A percentile compares a stretch with the other conserved stretches of the same genome.
Evolutionary conservation across 2,888 invertebrate genomes (phyloP).

Genomic region (Chalcis sispes): DNA sequence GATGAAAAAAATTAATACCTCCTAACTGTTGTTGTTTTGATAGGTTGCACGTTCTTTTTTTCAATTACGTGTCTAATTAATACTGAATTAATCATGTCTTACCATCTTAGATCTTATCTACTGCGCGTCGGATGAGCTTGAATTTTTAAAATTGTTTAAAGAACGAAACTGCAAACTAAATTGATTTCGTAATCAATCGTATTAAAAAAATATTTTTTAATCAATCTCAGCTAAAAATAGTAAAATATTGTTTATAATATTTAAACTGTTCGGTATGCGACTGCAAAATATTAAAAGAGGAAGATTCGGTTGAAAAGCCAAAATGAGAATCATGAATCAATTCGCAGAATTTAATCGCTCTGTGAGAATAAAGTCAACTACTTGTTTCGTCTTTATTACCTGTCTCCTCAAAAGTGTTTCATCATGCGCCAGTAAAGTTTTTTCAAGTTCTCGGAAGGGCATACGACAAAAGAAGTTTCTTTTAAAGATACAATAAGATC

Average conservation of each 20-base stretch:
- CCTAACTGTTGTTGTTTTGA: constrained; percentile 1
- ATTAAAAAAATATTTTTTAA: background rate
- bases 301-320: background rate
- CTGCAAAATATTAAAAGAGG: no score
- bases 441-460: constrained; percentile 55
- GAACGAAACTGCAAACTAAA: background rate
- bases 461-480: constrained; percentile 11
- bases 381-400: constrained; percentile 59
- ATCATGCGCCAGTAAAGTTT: constrained; percentile 29
- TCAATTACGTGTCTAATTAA: constrained; percentile 15
- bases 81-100: constrained; percentile 4
- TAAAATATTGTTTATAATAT: no score
- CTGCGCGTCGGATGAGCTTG: constrained; percentile 3
- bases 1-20: constrained; percentile 7
- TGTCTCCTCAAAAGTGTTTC: constrained; percentile 39
- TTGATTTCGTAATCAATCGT: background rate
- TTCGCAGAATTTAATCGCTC: constrained; percentile 57
- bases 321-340: constrained; percentile 32
- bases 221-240: no score
- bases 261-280: no score
- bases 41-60: background rate
- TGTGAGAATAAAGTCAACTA: constrained; percentile 46
- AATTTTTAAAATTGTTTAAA: background rate
- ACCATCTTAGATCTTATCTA: constrained; percentile 4
- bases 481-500: constrained; percentile 20